Evolutionary conservation across 2,888 invertebrate species (phyloP).

Genomic region (Cryptophagus acutangulus): DNA sequence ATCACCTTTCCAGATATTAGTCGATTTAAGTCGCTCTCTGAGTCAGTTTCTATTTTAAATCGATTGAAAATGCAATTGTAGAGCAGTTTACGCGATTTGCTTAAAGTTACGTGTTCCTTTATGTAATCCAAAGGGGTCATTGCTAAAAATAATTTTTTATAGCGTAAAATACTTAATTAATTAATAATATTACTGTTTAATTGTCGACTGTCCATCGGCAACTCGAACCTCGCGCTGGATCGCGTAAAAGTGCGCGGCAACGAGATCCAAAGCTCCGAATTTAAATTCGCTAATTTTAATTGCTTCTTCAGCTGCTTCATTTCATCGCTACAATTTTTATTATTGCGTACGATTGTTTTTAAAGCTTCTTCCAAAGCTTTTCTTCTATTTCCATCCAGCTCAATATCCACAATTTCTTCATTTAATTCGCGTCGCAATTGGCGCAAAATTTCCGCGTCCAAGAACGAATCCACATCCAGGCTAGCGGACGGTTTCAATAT

Average conservation of each 20-base stretch:
- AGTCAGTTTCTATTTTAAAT: conserved; percentile 39
- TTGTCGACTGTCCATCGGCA: conserved; percentile 63
- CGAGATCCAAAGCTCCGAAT: conserved; percentile 58
- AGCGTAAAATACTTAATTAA: conserved; percentile 36
- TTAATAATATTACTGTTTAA: conserved; percentile 46
- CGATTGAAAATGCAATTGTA: conserved; percentile 55
- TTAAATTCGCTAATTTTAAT: conserved; percentile 50
- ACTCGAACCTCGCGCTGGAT: conserved; percentile 67
- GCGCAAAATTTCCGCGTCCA: conserved; percentile 60
- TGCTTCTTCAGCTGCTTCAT: conserved; percentile 52
- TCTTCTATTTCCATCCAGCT: conserved; percentile 63
- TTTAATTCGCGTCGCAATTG: conserved; percentile 63
- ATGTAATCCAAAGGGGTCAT: conserved; percentile 69
- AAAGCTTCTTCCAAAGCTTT: conserved; percentile 66
- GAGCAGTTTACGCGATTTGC: conserved; percentile 54
- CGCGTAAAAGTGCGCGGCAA: conserved; percentile 72
- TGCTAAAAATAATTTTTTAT: conserved; percentile 47
- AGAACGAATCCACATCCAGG: conserved; percentile 46
- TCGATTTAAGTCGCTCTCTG: conserved; percentile 35
- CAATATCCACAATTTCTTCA: conserved; percentile 63
- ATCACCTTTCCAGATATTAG: conserved; percentile 51
- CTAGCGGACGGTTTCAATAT: conserved; percentile 17
- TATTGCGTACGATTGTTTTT: conserved; percentile 42
- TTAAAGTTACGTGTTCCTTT: conserved; percentile 60
- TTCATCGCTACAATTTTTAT: conserved; percentile 49